Percentiles rank a stretch among this genome's conserved stretches.
These are phyloP conservation scores for Dolichallabes microphthalmus DNA, from an alignment of 2,113 vertebrate species.

Conservation along the genomic window DNA sequence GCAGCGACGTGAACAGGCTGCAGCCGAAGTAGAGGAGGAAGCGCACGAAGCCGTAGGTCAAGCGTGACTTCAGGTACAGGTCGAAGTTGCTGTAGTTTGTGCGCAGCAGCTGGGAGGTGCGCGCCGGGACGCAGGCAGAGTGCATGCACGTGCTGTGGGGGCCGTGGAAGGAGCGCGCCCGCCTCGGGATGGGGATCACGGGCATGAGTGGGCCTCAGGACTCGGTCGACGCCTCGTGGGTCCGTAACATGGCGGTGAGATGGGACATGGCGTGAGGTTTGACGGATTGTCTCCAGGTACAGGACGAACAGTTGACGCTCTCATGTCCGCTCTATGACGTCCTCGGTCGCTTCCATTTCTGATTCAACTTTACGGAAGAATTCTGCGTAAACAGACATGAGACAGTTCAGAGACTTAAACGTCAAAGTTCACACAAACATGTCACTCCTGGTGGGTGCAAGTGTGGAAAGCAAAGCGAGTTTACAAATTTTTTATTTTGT, in stretches of 20 bases:
- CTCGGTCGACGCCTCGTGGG: conserved; percentile 44
- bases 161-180: conserved; percentile 95
- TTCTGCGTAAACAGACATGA: background rate
- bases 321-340: background rate
- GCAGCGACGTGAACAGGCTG: conserved; percentile 92
- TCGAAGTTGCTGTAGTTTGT: conserved; percentile 98
- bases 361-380: background rate
- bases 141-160: conserved; percentile 97
- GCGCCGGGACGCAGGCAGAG: conserved; percentile 87
- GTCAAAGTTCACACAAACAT: background rate
- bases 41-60: conserved; percentile 93
- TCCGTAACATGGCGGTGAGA: conserved; percentile 16
- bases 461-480: too few relatives aligned
- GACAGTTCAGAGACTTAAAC: background rate
- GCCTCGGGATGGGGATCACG: conserved; percentile 95
- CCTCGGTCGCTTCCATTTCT: background rate
- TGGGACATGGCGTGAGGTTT: background rate
- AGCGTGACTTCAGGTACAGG: conserved; percentile 90
- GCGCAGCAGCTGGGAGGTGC: conserved; percentile 83
- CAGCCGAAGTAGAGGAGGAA: conserved; percentile 96
- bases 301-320: background rate
- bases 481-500: too few relatives aligned
- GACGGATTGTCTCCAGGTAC: background rate
- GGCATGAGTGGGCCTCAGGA: conserved; percentile 82
- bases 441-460: background rate